Base-by-base conservation (phyloP, 1,140 invertebrate genomes). In the Lithobius niger region DNA sequence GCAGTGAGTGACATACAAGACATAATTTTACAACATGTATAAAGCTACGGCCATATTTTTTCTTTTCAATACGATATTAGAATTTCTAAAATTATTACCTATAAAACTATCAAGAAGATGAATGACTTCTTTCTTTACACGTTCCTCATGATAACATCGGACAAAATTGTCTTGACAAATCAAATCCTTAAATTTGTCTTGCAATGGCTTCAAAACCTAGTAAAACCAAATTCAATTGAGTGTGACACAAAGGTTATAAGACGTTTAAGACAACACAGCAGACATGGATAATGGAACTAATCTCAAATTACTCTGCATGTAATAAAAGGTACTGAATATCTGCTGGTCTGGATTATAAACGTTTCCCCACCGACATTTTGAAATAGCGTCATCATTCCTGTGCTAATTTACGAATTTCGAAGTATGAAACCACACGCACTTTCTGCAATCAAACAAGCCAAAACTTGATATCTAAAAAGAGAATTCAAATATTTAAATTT, bases 31-130 rank as follows among this genome's bases (percentile, higher is more conserved):
- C n/a, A 36, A 36, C 31, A 10, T 36, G 6, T 36, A 10, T 10
- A 36, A 36, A 36, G n/a, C 6, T 36, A 10, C 6, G 6, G 6
- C n/a, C n/a, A 36, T 6, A 36, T n/a, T 36, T 36, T 36, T 36
- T 36, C 31, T 36, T n/a, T 10, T 10, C n/a, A 36, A n/a, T n/a
- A 36, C 6, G n/a, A 36, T 36, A 36, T n/a, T 36, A 36, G 6
- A 6, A 36, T 36, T 10, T 36, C 27, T 2, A 52, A 54, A 21
- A 27, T 26, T 19, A 18, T 68, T 64, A 76, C 79, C 79, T 58
- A 82, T 79, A 61, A 83, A 76, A 44, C 74, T 78, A 64, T 85
- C 81, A 6, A 84, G 64, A 44, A 81, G 69, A 62, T 79, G 76
- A 18, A 78, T 74, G n/a, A 85, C 69, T 63, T 79, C 75, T 40